These are phyloP conservation scores for Eristalinus aeneus DNA, from an alignment of 2,888 invertebrate genomes.

Conservation along the genomic window DNA sequence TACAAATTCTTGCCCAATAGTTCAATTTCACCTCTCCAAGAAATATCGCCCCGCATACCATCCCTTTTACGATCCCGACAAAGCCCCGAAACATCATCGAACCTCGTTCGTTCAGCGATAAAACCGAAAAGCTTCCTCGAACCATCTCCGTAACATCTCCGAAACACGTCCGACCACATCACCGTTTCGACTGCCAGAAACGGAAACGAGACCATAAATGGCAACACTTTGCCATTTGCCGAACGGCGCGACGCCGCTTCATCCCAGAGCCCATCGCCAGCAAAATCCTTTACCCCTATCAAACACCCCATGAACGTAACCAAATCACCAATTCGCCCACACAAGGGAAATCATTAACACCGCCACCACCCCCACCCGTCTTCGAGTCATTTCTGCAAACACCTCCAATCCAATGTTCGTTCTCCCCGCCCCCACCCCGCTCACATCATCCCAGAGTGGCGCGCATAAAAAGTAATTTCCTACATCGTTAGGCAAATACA, in stretches of 20 bases:
- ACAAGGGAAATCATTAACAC: slow-evolving; percentile 49
- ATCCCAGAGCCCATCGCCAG: not conserved
- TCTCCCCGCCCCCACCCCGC: not conserved
- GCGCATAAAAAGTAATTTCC: slow-evolving; percentile 62
- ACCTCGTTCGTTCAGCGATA: not conserved
- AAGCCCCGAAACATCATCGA: not conserved
- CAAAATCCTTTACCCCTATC: not conserved
- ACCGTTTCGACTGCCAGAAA: not conserved
- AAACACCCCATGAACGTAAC: slow-evolving; percentile 11
- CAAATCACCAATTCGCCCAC: slow-evolving; percentile 40
- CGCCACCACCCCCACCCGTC: not conserved
- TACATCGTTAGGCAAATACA: slow-evolving; percentile 64
- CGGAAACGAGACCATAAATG: not conserved
- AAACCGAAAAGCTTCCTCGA: not conserved
- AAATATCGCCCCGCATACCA: not conserved
- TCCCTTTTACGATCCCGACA: not conserved
- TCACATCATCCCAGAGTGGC: not conserved
- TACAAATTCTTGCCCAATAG: not conserved
- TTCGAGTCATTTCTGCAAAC: slow-evolving; percentile 19
- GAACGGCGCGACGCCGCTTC: not conserved
- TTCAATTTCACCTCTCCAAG: not conserved
- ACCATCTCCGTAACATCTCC: not conserved
- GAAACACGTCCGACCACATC: not conserved
- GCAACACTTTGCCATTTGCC: not conserved
- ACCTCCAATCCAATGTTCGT: slow-evolving; percentile 13